Evolutionary conservation across 1,140 invertebrate species (phyloP).

Genomic region (Zaprionus ghesquierei): DNA sequence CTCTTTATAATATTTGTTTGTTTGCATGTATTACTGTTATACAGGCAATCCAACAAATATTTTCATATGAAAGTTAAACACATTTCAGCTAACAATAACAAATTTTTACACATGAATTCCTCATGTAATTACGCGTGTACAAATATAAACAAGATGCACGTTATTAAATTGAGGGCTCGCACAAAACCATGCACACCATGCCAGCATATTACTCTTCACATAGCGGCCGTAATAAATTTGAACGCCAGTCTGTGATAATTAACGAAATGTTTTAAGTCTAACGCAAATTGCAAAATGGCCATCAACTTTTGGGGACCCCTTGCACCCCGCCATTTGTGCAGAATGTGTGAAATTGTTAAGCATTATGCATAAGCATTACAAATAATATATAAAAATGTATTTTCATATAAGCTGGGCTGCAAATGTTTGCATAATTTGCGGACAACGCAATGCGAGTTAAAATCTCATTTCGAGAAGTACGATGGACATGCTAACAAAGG

Average conservation of each 20-base stretch:
- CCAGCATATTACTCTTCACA: constrained; percentile 5
- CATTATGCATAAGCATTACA: constrained; percentile 70
- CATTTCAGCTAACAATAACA: constrained; percentile 53
- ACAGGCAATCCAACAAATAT: constrained; percentile 43
- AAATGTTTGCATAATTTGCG: constrained; percentile 76
- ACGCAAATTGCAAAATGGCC: constrained; percentile 58
- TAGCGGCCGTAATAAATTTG: constrained; percentile 35
- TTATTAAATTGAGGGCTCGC: constrained; percentile 55
- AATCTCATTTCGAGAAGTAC: constrained; percentile 61
- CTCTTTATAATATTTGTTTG: background rate
- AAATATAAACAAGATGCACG: constrained; percentile 62
- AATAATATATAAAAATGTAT: constrained; percentile 36
- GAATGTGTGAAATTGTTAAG: constrained; percentile 64
- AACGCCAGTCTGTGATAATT: constrained; percentile 60
- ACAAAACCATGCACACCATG: constrained; percentile 6
- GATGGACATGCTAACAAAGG: constrained; percentile 8
- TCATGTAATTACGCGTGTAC: constrained; percentile 70
- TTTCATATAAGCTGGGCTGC: constrained; percentile 14
- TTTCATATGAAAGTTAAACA: constrained; percentile 47
- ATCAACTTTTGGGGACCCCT: constrained; percentile 13
- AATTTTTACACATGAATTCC: constrained; percentile 71
- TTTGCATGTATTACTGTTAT: background rate
- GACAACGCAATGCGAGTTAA: constrained; percentile 62
- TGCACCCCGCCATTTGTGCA: background rate
- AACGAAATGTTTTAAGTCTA: constrained; percentile 65